These are phyloP conservation scores for Drosophila setosimentum DNA, from an alignment of 2,888 invertebrate genomes.

Conservation along the genomic window DNA sequence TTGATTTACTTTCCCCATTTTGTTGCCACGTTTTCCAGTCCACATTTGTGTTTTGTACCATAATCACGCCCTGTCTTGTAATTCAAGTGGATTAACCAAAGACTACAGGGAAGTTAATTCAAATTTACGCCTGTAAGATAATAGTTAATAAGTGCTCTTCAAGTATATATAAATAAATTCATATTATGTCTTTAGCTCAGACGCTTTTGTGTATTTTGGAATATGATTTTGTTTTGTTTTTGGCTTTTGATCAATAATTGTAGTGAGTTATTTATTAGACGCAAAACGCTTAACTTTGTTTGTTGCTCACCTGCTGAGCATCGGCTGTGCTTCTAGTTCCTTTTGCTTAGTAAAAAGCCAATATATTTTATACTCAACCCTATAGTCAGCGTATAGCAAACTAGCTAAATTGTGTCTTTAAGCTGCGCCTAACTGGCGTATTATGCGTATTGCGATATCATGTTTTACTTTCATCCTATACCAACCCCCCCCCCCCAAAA, in stretches of 20 bases:
- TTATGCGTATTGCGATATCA: constrained; percentile 72
- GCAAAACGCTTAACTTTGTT: constrained; percentile 39
- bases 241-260: constrained; percentile 36
- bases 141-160: constrained; percentile 13
- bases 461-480: constrained; percentile 64
- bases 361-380: constrained; percentile 20
- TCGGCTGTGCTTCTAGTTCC: constrained; percentile 54
- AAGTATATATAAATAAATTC: background rate
- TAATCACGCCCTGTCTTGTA: constrained; percentile 62
- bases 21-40: constrained; percentile 50
- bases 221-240: constrained; percentile 7
- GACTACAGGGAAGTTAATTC: constrained; percentile 77
- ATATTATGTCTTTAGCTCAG: constrained; percentile 23
- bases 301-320: constrained; percentile 30
- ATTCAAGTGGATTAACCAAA: constrained; percentile 76
- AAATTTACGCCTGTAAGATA: constrained; percentile 64
- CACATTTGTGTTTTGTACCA: constrained; percentile 48
- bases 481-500: constrained; percentile 5
- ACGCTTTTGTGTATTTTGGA: constrained; percentile 32
- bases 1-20: constrained; percentile 10
- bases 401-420: constrained; percentile 45
- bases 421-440: constrained; percentile 59
- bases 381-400: constrained; percentile 40
- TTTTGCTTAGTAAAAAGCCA: constrained; percentile 19
- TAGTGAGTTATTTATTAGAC: constrained; percentile 18